Evolutionary conservation across 2,797 vertebrate species (phyloP), one percentile per base, ranked within the genome.

Genomic region (Premnoplex brunnescens): DNA sequence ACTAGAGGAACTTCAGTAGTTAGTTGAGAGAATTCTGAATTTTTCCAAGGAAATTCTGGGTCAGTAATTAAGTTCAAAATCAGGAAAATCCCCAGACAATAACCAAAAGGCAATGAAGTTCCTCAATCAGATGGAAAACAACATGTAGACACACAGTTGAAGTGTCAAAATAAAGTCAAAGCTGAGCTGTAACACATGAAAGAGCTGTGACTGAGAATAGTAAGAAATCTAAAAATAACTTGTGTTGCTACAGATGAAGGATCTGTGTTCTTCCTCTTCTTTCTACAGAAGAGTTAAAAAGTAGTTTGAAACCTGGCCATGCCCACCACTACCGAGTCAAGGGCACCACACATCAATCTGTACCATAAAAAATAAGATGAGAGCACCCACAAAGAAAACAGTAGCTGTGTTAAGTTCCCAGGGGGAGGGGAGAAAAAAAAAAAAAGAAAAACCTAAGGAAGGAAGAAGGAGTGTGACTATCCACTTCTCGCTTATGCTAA

Each of bases 391-490:
- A 68, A 66, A 72, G 20, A 16, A 80, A 88, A 64, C 7, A 63
- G 44, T 67, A 48, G 34, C 10, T 67, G 24, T 51, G 18, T 59
- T 66, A 74, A 76, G 16, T 23, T 73, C 64, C 24, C 18, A 55
- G 21, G 13, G 5, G 1, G 0, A 3, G 9, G 16, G 13, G 8
- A 3, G 8, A 1, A 4, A 21, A 24, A 7, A 3, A 1, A 27
- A 37, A 48, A 23, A 21, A 48, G 26, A 48, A 26, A 56, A 52
- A 13, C 0, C 6, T 22, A 24, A 67, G 26, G 20, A 78, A 67
- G 32, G 36, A 89, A 28, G 26, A 56, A 72, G 22, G 7, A 60
- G n/a, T 7, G 19, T 28, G 14, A 23, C 55, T 56, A 79, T 48
- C 39, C 9, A 37, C 43, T 58, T 86, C 62, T 41, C 2, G 1